phyloP scores from a whole-genome alignment of 2,113 vertebrate species.

The Indicator maculatus region DNA sequence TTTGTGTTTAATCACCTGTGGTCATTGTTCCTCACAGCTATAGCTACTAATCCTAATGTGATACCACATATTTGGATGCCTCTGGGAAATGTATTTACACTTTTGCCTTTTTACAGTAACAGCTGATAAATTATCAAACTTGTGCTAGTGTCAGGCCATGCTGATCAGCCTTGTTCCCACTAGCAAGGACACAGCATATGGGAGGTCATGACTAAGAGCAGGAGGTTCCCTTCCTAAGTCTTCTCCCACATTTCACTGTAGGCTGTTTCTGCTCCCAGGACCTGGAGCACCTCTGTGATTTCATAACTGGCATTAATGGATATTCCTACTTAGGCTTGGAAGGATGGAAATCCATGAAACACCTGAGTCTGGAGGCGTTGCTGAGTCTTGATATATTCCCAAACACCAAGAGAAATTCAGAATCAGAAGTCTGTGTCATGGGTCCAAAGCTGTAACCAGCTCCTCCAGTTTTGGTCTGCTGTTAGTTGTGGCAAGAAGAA shows the following conservation, averaged over 20 bases:
- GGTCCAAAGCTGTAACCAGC: not conserved
- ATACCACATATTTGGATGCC: not conserved
- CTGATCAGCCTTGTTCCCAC: not conserved
- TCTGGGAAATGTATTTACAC: not conserved
- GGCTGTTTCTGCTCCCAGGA: not conserved
- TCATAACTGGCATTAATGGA: not conserved
- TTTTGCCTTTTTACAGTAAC: not conserved
- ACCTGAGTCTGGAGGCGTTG: not conserved
- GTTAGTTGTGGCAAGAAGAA: not conserved
- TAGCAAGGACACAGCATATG: not conserved
- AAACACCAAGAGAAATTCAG: not conserved
- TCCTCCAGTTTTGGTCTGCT: accelerated
- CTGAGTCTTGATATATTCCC: not conserved
- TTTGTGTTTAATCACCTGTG: not conserved
- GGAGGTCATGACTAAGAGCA: not conserved
- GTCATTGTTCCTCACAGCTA: not conserved
- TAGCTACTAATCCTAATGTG: not conserved
- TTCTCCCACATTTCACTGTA: not conserved
- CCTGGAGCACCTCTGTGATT: not conserved
- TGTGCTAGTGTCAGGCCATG: not conserved
- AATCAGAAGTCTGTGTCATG: accelerated
- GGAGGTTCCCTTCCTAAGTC: not conserved
- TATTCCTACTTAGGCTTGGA: not conserved
- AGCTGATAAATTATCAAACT: not conserved
- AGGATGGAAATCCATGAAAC: not conserved